Evolutionary conservation across 2,113 vertebrate genomes (phyloP), one percentile per base, ranked within the genome.

Genomic region (Chlamydotis undulata): DNA sequence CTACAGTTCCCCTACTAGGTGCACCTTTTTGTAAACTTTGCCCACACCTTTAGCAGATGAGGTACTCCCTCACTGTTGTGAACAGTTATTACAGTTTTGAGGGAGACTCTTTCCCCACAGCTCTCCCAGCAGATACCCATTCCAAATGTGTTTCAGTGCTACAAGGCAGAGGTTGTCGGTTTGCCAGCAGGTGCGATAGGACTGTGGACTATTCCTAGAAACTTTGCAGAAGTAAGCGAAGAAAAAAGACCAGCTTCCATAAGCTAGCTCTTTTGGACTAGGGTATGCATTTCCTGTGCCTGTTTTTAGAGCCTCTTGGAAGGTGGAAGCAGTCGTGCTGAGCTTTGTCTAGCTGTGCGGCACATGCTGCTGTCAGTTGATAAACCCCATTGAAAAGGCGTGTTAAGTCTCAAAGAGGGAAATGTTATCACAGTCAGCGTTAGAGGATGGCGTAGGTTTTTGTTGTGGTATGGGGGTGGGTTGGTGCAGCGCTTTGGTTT

Each of bases 381-480:
- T 73, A 77, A 89, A 73, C 14, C 11, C 22, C 5, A 6, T 28
- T 73, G 67, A 64, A 75, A 93, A 80, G 14, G 8, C 3, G 1
- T 59, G 14, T 55, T 79, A 86, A 71, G 31, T 10, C 29, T 86
- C 29, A 22, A 87, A 80, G 35, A 21, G 31, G 63, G 43, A 71
- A 43, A 25, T 13, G 29, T 22, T 43, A 8, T 1, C 24, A 26
- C 47, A 28, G 18, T 52, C 50, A 50, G 14, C 1, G 0, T 4
- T 4, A 25, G 55, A 69, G 22, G 47, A 37, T 74, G 37, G n/a
- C 67, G 7, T 28, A 55, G 43, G 19, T 41, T 70, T 39, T 10
- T 81, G 15, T 12, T 67, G 49, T 53, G 45, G 18, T 53, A 6
- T 0, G 0, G 35, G 4, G 4, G 6, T 29, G 18, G 9, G 25